Evolutionary conservation across 2,113 vertebrate species (phyloP).

Genomic region (Trochalopteron elliotii): DNA sequence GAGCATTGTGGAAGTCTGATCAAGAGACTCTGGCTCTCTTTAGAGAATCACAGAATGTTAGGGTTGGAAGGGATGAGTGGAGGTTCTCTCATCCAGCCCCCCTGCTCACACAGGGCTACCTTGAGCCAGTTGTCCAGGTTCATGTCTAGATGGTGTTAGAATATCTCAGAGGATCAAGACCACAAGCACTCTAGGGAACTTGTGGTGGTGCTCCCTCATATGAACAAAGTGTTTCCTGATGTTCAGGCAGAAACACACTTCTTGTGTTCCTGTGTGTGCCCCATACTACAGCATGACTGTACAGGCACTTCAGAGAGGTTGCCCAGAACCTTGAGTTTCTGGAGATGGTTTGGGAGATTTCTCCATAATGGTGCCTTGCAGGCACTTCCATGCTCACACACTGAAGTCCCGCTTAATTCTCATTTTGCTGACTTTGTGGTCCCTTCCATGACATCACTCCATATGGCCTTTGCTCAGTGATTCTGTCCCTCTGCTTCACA

Average conservation of each 20-base stretch:
- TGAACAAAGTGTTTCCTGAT: neutral
- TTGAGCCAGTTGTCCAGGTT: too few species aligned
- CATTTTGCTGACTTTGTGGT: neutral
- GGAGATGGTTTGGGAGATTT: neutral
- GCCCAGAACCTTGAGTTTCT: neutral
- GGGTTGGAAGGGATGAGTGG: neutral
- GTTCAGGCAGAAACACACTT: neutral
- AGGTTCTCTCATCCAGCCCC: neutral
- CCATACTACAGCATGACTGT: accelerated
- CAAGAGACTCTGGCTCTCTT: neutral
- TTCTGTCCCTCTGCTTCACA: neutral
- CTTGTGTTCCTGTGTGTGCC: neutral
- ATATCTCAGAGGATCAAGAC: neutral
- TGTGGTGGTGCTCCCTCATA: neutral
- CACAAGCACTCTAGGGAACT: too few species aligned
- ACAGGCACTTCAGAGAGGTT: neutral
- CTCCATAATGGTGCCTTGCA: neutral
- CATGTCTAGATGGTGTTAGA: neutral
- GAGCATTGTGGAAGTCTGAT: neutral
- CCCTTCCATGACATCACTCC: neutral
- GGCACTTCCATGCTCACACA: neutral
- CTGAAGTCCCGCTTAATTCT: neutral
- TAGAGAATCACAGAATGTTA: neutral
- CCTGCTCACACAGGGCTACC: neutral
- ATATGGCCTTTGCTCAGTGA: neutral